Base-by-base conservation (phyloP, 2,113 vertebrate genomes). In the Amphiprion ocellaris region DNA sequence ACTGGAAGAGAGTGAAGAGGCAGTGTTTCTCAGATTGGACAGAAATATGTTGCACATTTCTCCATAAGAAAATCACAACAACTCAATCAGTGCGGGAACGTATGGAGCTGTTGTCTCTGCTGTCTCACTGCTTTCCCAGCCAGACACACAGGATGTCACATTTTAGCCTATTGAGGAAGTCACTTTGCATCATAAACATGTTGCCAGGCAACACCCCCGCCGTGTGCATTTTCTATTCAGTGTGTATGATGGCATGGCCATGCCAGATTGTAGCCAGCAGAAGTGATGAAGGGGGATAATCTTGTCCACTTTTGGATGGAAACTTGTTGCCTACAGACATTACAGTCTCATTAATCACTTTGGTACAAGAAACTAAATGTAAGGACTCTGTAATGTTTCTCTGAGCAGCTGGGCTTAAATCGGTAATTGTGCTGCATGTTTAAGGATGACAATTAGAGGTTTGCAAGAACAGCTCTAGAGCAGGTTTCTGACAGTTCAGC, bases 151-250 rank as follows among this genome's bases (percentile, higher is more conserved):
- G 92, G 88, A 93, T 91, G 92, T 93, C 91, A 94, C 93, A 90
- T 92, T 93, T 91, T 60, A 76, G 47, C 70, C 91, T 55, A 93
- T 90, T 93, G 89, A 93, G 87, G 79, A 93, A 93, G 86, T 93
- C 81, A 88, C 91, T 95, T 94, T 93, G 93, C 93, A 94, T 95
- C 90, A 94, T 89, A 93, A 93, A 90, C 92, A 90, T 93, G 93
- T 90, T 91, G 89, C 93, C 87, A 82, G 85, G 90, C 91, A 89
- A 93, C 92, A 67, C 85, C 81, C 86, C 86, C 61, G 64, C 79
- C 59, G 87, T 77, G 81, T 73, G 83, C 84, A 92, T 93, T 88
- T 87, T 90, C 91, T 74, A 85, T 90, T 87, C 88, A 88, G 74
- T 33, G 79, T 69, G 79, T 75, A 89, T 91, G 85, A 93, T 92